These are phyloP conservation scores for Siderastrea siderea DNA, from an alignment of 92 coral and sea anemone species.

Conservation along the genomic window DNA sequence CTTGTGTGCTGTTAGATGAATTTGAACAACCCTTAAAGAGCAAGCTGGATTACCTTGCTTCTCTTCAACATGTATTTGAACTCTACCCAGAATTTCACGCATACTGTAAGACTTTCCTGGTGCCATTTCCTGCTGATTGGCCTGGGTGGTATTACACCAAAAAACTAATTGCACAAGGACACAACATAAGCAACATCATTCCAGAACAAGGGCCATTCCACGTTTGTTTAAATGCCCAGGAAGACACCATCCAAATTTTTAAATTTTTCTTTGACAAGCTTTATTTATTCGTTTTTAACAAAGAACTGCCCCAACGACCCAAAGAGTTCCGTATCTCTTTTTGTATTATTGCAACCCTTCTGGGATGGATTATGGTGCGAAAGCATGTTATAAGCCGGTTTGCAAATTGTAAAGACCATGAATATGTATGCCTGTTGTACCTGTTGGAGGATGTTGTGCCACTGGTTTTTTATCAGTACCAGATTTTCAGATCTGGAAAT, in stretches of 20 bases:
- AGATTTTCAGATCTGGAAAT: constrained; percentile 25
- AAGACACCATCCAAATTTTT: constrained; percentile 18
- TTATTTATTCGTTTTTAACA: constrained; percentile 33
- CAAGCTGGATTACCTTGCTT: constrained; percentile 31
- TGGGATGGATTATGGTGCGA: constrained; percentile 50
- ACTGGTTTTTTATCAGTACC: constrained; percentile 11
- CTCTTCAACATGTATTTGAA: constrained; percentile 10
- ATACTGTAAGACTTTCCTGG: not conserved
- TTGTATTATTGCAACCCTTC: constrained; percentile 9
- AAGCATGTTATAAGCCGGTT: no score
- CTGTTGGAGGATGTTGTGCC: not conserved
- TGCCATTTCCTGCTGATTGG: constrained; percentile 70
- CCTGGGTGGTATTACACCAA: constrained; percentile 59
- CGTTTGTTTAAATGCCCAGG: constrained; percentile 39
- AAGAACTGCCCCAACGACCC: constrained; percentile 48
- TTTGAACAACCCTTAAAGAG: constrained; percentile 52
- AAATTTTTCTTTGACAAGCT: constrained; percentile 50
- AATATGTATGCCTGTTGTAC: not conserved
- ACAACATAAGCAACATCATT: not conserved
- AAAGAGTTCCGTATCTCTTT: not conserved
- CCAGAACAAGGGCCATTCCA: constrained; percentile 57
- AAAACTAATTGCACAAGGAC: constrained; percentile 45
- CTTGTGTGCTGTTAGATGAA: constrained; percentile 49
- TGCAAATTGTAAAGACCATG: constrained; percentile 12
- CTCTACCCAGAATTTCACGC: not conserved